A percentile compares a stretch with the other conserved stretches of the same genome.
These are phyloP conservation scores for Loripinus fragilis DNA, from an alignment of 2,888 invertebrate genomes.

Conservation along the genomic window DNA sequence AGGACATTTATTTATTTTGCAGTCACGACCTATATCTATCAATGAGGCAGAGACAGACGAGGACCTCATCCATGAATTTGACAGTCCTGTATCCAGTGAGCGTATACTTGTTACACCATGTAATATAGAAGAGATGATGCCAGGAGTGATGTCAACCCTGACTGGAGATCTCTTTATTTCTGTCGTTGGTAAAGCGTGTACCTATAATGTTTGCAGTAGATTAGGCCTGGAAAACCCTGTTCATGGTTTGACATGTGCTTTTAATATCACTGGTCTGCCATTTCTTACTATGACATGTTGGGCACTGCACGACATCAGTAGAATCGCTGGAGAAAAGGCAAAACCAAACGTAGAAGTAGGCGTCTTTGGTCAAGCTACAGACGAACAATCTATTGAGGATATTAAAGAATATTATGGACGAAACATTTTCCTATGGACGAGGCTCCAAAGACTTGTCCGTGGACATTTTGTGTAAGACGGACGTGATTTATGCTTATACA, in stretches of 20 bases:
- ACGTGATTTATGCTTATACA: neutral
- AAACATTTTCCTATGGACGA: neutral
- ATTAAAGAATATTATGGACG: no score
- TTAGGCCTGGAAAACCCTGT: neutral
- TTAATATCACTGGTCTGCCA: neutral
- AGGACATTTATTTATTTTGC: neutral
- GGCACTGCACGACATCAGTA: neutral
- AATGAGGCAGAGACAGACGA: no score
- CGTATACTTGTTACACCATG: constrained; percentile 20
- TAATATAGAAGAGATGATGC: constrained; percentile 33
- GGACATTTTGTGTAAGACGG: neutral
- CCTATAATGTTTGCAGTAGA: neutral
- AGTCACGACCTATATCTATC: no score
- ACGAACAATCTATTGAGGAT: neutral
- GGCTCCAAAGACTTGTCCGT: neutral
- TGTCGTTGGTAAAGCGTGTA: neutral
- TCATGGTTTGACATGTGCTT: neutral
- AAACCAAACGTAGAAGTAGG: neutral
- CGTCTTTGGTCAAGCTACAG: neutral
- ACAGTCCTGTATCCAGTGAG: no score
- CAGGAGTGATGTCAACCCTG: no score
- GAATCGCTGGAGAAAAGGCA: no score
- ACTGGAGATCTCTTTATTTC: constrained; percentile 5
- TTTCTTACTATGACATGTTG: neutral
- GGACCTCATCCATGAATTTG: no score